Conservation (phyloP, 2,888 invertebrate genomes). For the Polietes domitor region DNA sequence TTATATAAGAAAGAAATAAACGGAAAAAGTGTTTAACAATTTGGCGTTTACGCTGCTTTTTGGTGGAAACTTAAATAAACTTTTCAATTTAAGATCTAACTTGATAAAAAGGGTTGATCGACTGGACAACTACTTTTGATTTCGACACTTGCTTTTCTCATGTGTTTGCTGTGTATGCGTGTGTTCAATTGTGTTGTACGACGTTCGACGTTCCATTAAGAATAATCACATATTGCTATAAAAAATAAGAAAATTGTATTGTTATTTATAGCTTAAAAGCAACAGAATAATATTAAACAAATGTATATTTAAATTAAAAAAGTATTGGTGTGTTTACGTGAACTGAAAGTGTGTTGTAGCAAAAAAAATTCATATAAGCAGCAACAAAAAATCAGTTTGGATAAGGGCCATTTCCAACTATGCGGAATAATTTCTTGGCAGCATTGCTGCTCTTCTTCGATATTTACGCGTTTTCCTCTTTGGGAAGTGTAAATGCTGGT, state of each 20-base stretch:
- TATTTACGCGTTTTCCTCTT: neutral
- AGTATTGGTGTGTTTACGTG: slow-evolving; percentile 14
- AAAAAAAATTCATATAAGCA: neutral
- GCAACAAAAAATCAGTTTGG: neutral
- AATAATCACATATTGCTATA: slow-evolving; percentile 45
- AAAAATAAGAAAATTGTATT: slow-evolving; percentile 31
- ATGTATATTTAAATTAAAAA: slow-evolving; percentile 37
- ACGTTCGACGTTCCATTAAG: too few relatives aligned
- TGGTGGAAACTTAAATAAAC: too few relatives aligned
- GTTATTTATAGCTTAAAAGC: slow-evolving; percentile 45
- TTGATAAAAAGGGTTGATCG: neutral
- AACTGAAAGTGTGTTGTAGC: neutral
- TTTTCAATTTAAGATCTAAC: too few relatives aligned
- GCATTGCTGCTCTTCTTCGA: slow-evolving; percentile 40
- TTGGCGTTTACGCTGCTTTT: too few relatives aligned
- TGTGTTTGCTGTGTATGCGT: slow-evolving; percentile 6
- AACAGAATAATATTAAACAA: slow-evolving; percentile 38
- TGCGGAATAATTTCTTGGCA: slow-evolving; percentile 47
- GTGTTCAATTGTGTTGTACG: neutral
- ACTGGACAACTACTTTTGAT: neutral
- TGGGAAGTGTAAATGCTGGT: slow-evolving; percentile 51
- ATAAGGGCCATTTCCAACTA: slow-evolving; percentile 34
- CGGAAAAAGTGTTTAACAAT: too few relatives aligned
- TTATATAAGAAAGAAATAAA: slow-evolving; percentile 3
- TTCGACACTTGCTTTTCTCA: neutral